Conservation (phyloP, 1,140 invertebrate species). For the Leptinotarsa texana region DNA sequence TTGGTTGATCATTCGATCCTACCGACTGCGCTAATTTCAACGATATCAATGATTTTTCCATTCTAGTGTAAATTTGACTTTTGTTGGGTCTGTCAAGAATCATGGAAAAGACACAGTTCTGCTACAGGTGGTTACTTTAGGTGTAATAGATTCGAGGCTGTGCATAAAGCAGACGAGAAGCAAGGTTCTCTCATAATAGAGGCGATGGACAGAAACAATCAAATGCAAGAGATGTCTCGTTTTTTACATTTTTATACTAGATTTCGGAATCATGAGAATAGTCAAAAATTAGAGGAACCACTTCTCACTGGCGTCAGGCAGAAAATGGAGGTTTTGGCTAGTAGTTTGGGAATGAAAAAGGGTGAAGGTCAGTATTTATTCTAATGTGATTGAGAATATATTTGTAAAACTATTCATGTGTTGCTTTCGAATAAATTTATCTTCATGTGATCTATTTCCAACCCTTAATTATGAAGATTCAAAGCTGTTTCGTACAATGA, state of each 20-base stretch:
- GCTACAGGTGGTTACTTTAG: slow-evolving; percentile 76
- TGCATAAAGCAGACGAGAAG: slow-evolving; percentile 68
- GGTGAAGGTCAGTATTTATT: slow-evolving; percentile 47
- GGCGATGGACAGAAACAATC: slow-evolving; percentile 64
- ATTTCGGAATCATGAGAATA: slow-evolving; percentile 72
- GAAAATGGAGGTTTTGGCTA: slow-evolving; percentile 67
- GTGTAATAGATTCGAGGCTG: slow-evolving; percentile 72
- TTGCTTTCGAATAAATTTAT: too few species aligned
- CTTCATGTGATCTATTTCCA: too few species aligned
- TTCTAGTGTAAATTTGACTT: slow-evolving; percentile 75
- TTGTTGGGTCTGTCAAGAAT: slow-evolving; percentile 77
- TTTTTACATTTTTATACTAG: slow-evolving; percentile 72
- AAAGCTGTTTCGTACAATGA: too few species aligned
- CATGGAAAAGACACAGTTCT: slow-evolving; percentile 75
- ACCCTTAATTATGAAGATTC: too few species aligned
- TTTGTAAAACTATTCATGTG: too few species aligned
- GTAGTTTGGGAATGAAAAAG: slow-evolving; percentile 52
- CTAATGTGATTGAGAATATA: too few species aligned
- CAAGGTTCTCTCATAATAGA: slow-evolving; percentile 64
- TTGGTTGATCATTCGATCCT: too few species aligned
- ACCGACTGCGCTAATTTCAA: too few species aligned
- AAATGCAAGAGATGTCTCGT: slow-evolving; percentile 67
- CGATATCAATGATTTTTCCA: too few species aligned
- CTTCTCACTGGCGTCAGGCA: slow-evolving; percentile 64
- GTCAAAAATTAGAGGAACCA: slow-evolving; percentile 66